These are phyloP conservation scores for Halocynthia aurantium DNA, from an alignment of 23 tunicate genomes.

Conservation along the genomic window DNA sequence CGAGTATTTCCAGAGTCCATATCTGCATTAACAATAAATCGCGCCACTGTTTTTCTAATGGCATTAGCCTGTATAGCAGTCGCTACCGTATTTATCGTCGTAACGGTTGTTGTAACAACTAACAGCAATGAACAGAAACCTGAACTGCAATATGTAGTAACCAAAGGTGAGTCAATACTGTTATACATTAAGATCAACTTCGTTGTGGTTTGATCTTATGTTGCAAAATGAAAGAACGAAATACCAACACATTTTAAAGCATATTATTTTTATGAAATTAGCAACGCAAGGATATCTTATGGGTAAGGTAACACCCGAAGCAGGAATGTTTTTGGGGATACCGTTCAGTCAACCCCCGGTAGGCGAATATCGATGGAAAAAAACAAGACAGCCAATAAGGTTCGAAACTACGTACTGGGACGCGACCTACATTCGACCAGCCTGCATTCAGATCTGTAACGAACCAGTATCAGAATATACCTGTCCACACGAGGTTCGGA, in stretches of 20 bases:
- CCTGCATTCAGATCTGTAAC: conserved; percentile 62
- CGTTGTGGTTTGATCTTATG: background rate
- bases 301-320: conserved; percentile 20
- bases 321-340: conserved; percentile 50
- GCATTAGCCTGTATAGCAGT: no score
- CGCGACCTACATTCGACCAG: conserved; percentile 71
- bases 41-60: no score
- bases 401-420: conserved; percentile 38
- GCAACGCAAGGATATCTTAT: conserved; percentile 31
- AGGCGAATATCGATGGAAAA: conserved; percentile 61
- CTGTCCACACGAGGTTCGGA: conserved; percentile 45
- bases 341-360: conserved; percentile 81
- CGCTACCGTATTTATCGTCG: no score
- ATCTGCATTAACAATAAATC: no score
- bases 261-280: conserved; percentile 10
- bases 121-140: no score
- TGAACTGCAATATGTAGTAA: no score
- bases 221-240: background rate
- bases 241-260: background rate
- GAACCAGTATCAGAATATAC: conserved; percentile 59
- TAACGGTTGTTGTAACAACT: no score
- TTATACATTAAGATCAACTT: no score
- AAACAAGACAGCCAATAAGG: conserved; percentile 39
- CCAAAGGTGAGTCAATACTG: no score
- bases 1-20: no score